phyloP scores from a whole-genome alignment of 2,113 vertebrate species.

The Opisthocomus hoazin region DNA sequence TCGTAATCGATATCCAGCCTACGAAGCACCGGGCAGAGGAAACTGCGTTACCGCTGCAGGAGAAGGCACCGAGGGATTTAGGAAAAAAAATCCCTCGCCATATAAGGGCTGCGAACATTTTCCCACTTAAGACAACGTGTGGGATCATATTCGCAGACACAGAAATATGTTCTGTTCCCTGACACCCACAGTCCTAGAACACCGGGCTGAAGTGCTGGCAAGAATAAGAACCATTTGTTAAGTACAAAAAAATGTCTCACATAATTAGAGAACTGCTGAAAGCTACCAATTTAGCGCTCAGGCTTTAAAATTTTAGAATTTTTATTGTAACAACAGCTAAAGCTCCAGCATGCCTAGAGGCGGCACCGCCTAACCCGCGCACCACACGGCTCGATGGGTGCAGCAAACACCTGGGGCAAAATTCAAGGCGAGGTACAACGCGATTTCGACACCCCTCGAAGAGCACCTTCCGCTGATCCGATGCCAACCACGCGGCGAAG shows the following conservation, averaged over 20 bases:
- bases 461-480: not conserved
- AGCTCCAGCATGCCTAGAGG: not conserved
- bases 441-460: not conserved
- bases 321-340: slow-evolving; percentile 20
- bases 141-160: slow-evolving; percentile 70
- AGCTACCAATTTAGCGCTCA: slow-evolving; percentile 59
- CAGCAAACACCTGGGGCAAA: not conserved
- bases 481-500: accelerated
- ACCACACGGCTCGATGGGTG: accelerated
- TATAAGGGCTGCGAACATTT: slow-evolving; percentile 62
- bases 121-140: slow-evolving; percentile 69
- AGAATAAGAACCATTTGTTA: slow-evolving; percentile 68
- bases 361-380: not conserved
- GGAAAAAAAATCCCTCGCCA: not conserved
- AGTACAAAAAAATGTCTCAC: slow-evolving; percentile 55
- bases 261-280: slow-evolving; percentile 59
- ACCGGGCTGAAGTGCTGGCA: slow-evolving; percentile 59
- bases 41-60: not conserved
- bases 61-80: slow-evolving; percentile 2
- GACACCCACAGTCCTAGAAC: slow-evolving; percentile 68
- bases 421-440: not conserved
- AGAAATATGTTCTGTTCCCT: slow-evolving; percentile 73
- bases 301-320: not conserved
- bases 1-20: not conserved
- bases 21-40: not conserved